These are phyloP conservation scores for Sinotaia quadrata DNA, from an alignment of 2,888 invertebrate species.

Conservation along the genomic window DNA sequence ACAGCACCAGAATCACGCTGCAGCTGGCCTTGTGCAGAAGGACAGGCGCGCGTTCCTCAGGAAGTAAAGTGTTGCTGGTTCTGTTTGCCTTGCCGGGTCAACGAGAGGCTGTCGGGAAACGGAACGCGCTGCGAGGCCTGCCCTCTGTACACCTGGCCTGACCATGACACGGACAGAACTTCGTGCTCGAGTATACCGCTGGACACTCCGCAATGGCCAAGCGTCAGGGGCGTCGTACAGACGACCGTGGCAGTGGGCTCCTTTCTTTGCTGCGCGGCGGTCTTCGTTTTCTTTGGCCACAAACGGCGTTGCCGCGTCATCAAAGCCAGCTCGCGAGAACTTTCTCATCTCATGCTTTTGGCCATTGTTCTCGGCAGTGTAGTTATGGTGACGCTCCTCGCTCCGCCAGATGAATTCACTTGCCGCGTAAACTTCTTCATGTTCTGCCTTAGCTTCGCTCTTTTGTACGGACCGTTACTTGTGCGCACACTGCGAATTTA, in stretches of 20 bases:
- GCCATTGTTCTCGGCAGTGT: conserved; percentile 53
- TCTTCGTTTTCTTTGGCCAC: conserved; percentile 27
- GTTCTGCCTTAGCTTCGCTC: conserved; percentile 42
- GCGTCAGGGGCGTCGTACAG: conserved; percentile 28
- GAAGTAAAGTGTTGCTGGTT: conserved; percentile 46
- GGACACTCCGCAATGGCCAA: conserved; percentile 13
- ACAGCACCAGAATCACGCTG: conserved; percentile 29
- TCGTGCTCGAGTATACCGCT: conserved; percentile 31
- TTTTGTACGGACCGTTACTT: conserved; percentile 47
- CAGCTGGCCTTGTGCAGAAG: conserved; percentile 25
- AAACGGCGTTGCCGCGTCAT: conserved; percentile 47
- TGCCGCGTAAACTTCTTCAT: conserved; percentile 38
- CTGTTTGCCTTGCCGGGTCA: conserved; percentile 41
- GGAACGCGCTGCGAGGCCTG: conserved; percentile 39
- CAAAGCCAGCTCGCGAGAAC: conserved; percentile 59
- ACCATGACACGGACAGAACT: conserved; percentile 28
- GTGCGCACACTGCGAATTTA: conserved; percentile 45
- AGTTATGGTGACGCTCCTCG: conserved; percentile 44
- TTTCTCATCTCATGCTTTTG: conserved; percentile 55
- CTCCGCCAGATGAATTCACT: conserved; percentile 39
- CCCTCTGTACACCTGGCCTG: conserved; percentile 43
- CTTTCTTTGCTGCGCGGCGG: background rate
- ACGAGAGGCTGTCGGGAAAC: conserved; percentile 39
- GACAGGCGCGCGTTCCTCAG: conserved; percentile 24
- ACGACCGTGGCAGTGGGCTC: conserved; percentile 21